Evolutionary conservation across 2,888 invertebrate genomes (phyloP).

Genomic region (Drosophila prolongata): DNA sequence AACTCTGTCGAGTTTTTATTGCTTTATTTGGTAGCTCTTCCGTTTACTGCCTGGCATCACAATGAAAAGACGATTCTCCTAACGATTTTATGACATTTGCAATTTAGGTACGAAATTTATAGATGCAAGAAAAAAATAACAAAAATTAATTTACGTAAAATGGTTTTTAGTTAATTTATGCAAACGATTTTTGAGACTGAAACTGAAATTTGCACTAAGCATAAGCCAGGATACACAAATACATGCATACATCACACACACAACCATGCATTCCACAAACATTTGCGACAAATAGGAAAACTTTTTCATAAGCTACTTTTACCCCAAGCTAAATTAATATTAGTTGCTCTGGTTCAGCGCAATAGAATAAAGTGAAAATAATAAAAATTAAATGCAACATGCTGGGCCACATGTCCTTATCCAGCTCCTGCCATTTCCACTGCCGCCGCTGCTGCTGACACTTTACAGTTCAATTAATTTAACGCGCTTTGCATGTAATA

Average conservation of each 20-base stretch:
- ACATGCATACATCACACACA: constrained; percentile 8
- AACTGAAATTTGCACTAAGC: constrained; percentile 76
- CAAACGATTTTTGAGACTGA: constrained; percentile 78
- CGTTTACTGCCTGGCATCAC: constrained; percentile 34
- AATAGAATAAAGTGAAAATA: constrained; percentile 69
- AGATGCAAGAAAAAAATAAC: constrained; percentile 15
- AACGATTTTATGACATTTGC: constrained; percentile 52
- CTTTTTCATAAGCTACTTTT: constrained; percentile 49
- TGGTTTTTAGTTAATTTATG: constrained; percentile 76
- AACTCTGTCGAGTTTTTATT: constrained; percentile 35
- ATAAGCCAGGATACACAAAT: constrained; percentile 49
- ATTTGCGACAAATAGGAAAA: constrained; percentile 29
- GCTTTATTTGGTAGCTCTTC: constrained; percentile 34
- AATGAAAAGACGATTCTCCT: constrained; percentile 54
- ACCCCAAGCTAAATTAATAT: constrained; percentile 45
- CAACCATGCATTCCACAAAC: constrained; percentile 22
- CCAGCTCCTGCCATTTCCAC: constrained; percentile 16
- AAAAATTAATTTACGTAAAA: constrained; percentile 54
- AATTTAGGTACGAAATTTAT: constrained; percentile 39
- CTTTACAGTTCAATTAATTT: constrained; percentile 77
- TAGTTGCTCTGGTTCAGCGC: constrained; percentile 58
- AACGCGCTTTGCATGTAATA: constrained; percentile 71
- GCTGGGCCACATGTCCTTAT: constrained; percentile 35
- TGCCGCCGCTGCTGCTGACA: constrained; percentile 51
- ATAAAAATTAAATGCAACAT: constrained; percentile 64